These are phyloP conservation scores for Chionodraco myersi DNA, from an alignment of 2,113 vertebrate genomes.

Conservation along the genomic window DNA sequence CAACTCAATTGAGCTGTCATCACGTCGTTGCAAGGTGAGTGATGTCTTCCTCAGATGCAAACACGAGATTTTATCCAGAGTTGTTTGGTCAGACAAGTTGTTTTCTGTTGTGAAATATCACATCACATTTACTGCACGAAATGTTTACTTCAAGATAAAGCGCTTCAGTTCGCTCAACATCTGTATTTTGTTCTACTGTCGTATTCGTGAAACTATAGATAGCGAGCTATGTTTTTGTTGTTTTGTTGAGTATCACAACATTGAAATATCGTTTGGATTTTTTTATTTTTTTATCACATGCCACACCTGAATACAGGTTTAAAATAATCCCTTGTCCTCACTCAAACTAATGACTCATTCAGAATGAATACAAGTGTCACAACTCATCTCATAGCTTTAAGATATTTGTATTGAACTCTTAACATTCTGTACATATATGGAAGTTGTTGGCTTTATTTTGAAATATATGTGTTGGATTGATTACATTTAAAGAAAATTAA, in stretches of 20 bases:
- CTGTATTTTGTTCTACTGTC: background rate
- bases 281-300: background rate
- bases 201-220: background rate
- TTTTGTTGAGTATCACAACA: background rate
- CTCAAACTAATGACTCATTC: background rate
- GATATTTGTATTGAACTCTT: background rate
- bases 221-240: too few species aligned
- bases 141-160: background rate
- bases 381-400: background rate
- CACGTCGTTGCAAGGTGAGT: slow-evolving; percentile 70
- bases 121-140: background rate
- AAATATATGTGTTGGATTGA: background rate
- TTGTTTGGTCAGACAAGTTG: background rate
- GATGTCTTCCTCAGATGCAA: slow-evolving; percentile 11
- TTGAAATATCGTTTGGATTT: background rate
- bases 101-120: background rate
- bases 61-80: background rate
- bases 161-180: background rate
- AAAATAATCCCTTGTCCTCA: background rate
- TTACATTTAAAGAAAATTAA: background rate
- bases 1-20: slow-evolving; percentile 59
- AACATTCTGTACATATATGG: background rate
- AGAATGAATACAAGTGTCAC: background rate
- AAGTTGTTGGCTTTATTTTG: slow-evolving; percentile 3
- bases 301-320: background rate